A percentile compares a stretch with the other conserved stretches of the same genome.
phyloP scores from a whole-genome alignment of 1,140 invertebrate species.

The Mylabris phalerata region DNA sequence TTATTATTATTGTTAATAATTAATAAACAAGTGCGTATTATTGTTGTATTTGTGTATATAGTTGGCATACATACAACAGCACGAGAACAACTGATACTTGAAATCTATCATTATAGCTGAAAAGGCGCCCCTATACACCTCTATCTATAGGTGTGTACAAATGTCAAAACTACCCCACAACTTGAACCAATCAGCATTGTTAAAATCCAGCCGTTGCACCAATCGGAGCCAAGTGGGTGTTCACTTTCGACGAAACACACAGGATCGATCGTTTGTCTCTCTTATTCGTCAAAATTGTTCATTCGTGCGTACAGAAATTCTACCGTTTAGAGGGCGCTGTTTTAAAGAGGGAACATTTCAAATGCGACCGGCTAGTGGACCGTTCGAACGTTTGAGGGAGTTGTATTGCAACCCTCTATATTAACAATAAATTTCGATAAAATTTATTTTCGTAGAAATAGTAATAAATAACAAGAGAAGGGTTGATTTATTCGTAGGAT shows the following conservation, averaged over 20 bases:
- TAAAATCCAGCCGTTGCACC: too few relatives aligned
- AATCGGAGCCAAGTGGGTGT: too few relatives aligned
- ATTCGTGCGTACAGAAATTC: slow-evolving; percentile 35
- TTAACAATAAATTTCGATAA: too few relatives aligned
- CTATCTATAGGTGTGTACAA: slow-evolving; percentile 34
- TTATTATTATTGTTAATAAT: too few relatives aligned
- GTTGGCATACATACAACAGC: background rate
- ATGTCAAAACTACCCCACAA: slow-evolving; percentile 22
- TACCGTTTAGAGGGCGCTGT: slow-evolving; percentile 39
- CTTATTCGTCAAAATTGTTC: slow-evolving; percentile 25
- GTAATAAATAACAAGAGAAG: background rate
- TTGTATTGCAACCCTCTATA: too few relatives aligned
- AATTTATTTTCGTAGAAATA: too few relatives aligned
- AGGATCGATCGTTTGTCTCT: slow-evolving; percentile 32
- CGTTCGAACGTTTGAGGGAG: too few relatives aligned
- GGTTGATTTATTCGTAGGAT: slow-evolving; percentile 19
- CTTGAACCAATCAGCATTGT: slow-evolving; percentile 23
- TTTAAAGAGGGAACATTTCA: too few relatives aligned
- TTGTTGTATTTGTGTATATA: slow-evolving; percentile 1
- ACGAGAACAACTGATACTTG: slow-evolving; percentile 24
- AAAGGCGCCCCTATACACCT: slow-evolving; percentile 25
- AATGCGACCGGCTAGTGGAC: too few relatives aligned
- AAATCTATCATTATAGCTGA: slow-evolving; percentile 24
- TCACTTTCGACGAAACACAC: slow-evolving; percentile 15
- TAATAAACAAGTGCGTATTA: too few relatives aligned